Conservation (phyloP, 2,888 invertebrate genomes). For the Diploptera punctata region DNA sequence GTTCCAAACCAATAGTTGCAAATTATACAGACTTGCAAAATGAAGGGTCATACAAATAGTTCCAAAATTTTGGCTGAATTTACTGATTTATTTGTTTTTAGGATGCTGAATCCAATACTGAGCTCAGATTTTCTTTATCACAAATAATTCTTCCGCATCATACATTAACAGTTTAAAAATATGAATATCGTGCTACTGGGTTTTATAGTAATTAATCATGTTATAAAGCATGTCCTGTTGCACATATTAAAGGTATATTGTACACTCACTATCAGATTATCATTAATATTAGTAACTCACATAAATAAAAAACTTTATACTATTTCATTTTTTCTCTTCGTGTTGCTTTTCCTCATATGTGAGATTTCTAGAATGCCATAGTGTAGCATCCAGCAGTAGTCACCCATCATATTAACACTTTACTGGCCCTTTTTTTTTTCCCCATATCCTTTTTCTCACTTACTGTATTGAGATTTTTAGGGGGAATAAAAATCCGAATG, state of each 20-base stretch:
- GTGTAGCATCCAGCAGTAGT: conserved; percentile 14
- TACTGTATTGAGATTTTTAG: background rate
- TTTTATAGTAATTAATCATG: no score
- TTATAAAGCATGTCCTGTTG: background rate
- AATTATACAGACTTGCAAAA: conserved; percentile 1
- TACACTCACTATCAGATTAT: background rate
- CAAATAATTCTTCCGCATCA: background rate
- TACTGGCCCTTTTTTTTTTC: background rate
- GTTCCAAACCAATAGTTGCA: no score
- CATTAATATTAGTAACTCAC: background rate
- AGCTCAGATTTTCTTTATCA: conserved; percentile 14
- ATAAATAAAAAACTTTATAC: background rate
- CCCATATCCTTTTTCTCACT: conserved; percentile 15
- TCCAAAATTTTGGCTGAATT: no score
- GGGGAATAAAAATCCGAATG: background rate
- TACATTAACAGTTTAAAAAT: background rate
- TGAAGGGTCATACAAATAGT: no score
- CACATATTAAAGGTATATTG: background rate
- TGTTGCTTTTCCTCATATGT: background rate
- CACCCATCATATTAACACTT: conserved; percentile 6
- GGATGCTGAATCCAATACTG: background rate
- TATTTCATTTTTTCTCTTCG: background rate
- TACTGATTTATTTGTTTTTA: background rate
- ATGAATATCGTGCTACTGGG: background rate
- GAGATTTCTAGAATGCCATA: no score